Evolutionary conservation across 92 coral and sea anemone genomes (phyloP).

Genomic region (Nematostella vectensis): DNA sequence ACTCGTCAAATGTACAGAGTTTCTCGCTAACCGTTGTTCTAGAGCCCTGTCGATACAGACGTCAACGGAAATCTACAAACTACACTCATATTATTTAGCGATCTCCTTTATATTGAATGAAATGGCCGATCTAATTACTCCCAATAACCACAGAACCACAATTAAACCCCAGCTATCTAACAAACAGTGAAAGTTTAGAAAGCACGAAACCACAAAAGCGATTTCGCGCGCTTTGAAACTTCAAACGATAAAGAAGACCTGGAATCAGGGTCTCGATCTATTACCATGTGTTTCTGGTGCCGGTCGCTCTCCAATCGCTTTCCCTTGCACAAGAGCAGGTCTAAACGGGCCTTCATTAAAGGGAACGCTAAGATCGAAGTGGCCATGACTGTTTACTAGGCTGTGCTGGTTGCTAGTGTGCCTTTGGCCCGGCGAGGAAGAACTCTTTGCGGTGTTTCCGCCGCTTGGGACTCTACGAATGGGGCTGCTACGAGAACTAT

Average conservation of each 20-base stretch:
- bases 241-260: too few relatives aligned
- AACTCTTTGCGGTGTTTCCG: slow-evolving; percentile 21
- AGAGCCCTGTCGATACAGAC: too few relatives aligned
- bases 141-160: too few relatives aligned
- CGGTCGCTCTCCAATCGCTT: slow-evolving; percentile 50
- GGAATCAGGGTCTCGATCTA: too few relatives aligned
- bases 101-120: too few relatives aligned
- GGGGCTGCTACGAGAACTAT: slow-evolving; percentile 62
- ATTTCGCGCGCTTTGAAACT: too few relatives aligned
- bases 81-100: too few relatives aligned
- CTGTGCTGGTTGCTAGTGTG: slow-evolving; percentile 57
- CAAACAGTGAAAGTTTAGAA: too few relatives aligned
- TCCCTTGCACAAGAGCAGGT: slow-evolving; percentile 79
- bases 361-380: slow-evolving; percentile 67
- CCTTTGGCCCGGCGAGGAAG: slow-evolving; percentile 28
- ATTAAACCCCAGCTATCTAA: too few relatives aligned
- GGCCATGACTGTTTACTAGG: slow-evolving; percentile 45
- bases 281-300: slow-evolving; percentile 51
- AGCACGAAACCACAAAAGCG: too few relatives aligned
- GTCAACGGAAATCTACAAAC: too few relatives aligned
- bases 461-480: slow-evolving; percentile 41
- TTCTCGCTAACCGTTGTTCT: not conserved
- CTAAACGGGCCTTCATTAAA: slow-evolving; percentile 91
- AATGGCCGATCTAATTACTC: too few relatives aligned
- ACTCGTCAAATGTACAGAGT: not conserved